phyloP scores from a whole-genome alignment of 2,797 vertebrate species.

The Acropternis orthonyx region DNA sequence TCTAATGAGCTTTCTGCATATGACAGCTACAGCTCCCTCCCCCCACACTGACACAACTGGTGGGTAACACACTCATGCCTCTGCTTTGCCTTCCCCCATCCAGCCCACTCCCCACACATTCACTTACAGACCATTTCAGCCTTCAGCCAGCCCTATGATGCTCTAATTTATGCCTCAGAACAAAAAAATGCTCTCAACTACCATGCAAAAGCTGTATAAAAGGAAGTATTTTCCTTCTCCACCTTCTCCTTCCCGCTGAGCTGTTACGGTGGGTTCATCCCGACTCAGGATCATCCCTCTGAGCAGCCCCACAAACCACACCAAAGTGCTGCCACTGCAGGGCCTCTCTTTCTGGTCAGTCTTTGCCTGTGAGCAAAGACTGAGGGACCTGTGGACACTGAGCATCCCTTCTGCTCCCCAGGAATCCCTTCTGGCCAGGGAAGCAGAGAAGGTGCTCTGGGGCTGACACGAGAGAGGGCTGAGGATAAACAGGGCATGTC shows the following conservation, averaged over 20 bases:
- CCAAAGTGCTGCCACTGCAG: neutral
- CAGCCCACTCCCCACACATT: neutral
- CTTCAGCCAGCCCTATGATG: neutral
- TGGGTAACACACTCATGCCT: fast-evolving
- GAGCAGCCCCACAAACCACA: too few relatives aligned
- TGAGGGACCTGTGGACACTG: fast-evolving
- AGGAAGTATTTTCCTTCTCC: neutral
- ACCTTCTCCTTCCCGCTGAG: neutral
- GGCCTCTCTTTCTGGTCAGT: neutral
- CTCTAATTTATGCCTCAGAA: neutral
- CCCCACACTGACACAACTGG: too few relatives aligned
- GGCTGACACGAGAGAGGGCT: neutral
- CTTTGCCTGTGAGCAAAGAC: neutral
- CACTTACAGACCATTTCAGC: neutral
- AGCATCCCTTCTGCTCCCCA: neutral
- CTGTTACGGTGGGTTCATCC: neutral
- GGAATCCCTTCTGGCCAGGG: neutral
- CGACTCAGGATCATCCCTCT: neutral
- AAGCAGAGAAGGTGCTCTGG: neutral
- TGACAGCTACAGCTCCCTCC: neutral
- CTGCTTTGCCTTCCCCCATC: neutral
- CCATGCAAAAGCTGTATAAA: neutral
- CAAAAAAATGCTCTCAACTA: neutral
- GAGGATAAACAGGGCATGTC: neutral
- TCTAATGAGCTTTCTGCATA: neutral